Evolutionary conservation across 2,888 invertebrate genomes (phyloP).

Genomic region (Nebria salina): DNA sequence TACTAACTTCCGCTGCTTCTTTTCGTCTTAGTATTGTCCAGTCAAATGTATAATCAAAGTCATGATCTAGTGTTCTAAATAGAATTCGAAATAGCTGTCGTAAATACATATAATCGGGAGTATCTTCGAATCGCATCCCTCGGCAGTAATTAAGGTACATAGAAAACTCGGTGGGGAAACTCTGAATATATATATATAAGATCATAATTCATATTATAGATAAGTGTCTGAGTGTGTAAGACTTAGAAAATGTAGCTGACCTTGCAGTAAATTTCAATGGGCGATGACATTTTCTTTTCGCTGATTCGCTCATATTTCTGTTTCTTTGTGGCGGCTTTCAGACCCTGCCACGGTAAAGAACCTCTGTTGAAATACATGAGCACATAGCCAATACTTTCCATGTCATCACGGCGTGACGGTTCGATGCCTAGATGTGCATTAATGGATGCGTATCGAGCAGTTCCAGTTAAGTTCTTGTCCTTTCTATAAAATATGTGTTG

Average conservation of each 20-base stretch:
- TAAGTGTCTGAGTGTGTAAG: no score
- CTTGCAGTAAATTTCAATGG: conserved; percentile 92
- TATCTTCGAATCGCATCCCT: conserved; percentile 98
- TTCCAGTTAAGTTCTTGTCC: conserved; percentile 99
- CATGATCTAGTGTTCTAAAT: conserved; percentile 86
- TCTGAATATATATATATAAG: conserved; percentile 66
- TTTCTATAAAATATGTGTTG: conserved; percentile 99
- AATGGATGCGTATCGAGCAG: conserved; percentile 99
- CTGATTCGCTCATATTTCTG: conserved; percentile 99
- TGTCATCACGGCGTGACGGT: conserved; percentile 98
- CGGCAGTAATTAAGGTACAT: conserved; percentile 97
- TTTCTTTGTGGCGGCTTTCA: conserved; percentile 99
- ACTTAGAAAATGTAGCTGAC: conserved; percentile 61
- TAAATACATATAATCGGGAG: conserved; percentile 99
- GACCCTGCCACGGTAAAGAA: conserved; percentile 99
- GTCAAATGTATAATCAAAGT: conserved; percentile 93
- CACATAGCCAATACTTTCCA: conserved; percentile 99
- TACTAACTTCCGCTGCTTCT: conserved; percentile 65
- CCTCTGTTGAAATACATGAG: conserved; percentile 99
- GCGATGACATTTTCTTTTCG: conserved; percentile 98
- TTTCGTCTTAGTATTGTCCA: conserved; percentile 97
- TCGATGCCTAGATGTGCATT: conserved; percentile 99
- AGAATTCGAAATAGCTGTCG: conserved; percentile 94
- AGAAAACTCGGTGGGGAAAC: conserved; percentile 96
- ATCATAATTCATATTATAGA: neutral